Percentiles rank a stretch among this genome's conserved stretches.
phyloP scores from a whole-genome alignment of 2,888 invertebrate species.

The Creontiades dilutus region DNA sequence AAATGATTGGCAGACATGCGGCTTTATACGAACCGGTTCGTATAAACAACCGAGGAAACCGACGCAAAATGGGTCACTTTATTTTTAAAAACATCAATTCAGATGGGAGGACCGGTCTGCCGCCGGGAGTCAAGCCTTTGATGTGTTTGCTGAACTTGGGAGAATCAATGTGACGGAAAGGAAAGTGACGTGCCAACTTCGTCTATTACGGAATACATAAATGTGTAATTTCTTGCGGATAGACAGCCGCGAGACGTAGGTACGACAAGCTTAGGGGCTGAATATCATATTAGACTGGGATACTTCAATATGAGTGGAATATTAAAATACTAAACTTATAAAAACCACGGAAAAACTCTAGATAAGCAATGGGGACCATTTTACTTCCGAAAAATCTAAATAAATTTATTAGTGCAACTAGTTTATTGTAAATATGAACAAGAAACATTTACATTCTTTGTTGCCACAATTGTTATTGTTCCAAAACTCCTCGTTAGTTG shows the following conservation, averaged over 20 bases:
- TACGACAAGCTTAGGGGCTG: no score
- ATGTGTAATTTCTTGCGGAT: not conserved
- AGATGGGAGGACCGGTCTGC: slow-evolving; percentile 10
- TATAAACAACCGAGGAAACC: slow-evolving; percentile 5
- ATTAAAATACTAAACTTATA: no score
- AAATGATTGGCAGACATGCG: slow-evolving; percentile 16
- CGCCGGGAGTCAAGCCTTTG: not conserved
- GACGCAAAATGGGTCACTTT: slow-evolving; percentile 30
- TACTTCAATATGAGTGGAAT: no score
- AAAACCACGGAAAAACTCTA: no score
- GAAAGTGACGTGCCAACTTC: not conserved
- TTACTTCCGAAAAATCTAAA: no score
- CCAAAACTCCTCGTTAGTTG: no score
- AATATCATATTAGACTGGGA: no score
- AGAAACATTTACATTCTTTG: no score
- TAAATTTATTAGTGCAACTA: no score
- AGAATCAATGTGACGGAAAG: not conserved
- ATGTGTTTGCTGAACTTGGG: slow-evolving; percentile 8
- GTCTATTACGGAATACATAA: not conserved
- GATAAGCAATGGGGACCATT: no score
- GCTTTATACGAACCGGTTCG: not conserved
- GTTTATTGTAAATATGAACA: no score
- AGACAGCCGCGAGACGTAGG: not conserved
- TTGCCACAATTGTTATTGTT: no score
- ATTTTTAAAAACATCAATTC: slow-evolving; percentile 28